Base-by-base conservation (phyloP, 2,113 vertebrate genomes). In the Sphaerodactylus townsendi region DNA sequence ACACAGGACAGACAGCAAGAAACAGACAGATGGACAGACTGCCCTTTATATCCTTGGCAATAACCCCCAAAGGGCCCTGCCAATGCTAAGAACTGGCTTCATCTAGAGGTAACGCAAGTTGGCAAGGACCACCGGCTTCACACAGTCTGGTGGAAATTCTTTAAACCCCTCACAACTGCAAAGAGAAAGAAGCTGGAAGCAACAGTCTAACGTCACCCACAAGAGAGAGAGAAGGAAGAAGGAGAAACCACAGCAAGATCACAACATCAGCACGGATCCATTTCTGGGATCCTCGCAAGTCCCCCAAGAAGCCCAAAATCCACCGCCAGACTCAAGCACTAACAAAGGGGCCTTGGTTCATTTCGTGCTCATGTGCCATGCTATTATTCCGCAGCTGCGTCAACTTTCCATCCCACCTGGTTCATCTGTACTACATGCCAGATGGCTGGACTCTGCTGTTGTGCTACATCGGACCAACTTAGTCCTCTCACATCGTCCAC, bases 131-230 rank as follows among this genome's bases (percentile, higher is more conserved):
- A 14, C 15, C 53, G 25, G 10, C 50, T 79, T 28, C 10, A 28
- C 39, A 59, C 70, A 2, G 15, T 46, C 37, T 21, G 25, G 65
- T 7, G 41, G 48, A 25, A 28, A 39, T 53, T 48, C 66, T 11
- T 17, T 46, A 46, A 83, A 33, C 68, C 79, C 53, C 1, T n/a
- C 68, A 41, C 48, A 72, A 56, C 93, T 82, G 78, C 17, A 59
- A 82, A 48, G 85, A 77, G 53, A 81, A 56, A 7, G 66, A 66
- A 68, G 17, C 46, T 6, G 5, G 62, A 92, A 87, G 91, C 1
- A 0, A 89, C 85, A 25, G 89, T 93, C 89, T 90, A 88, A 92
- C 82, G 44, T 91, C 88, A 92, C 28, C 9, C 23, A 62, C 64
- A 74, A 83, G 1, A 86, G 37, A 56, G 85, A 39, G 79, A 3